A percentile compares a stretch with the other conserved stretches of the same genome.
Evolutionary conservation across 2,888 invertebrate species (phyloP).

Genomic region (Parnassius orleans): DNA sequence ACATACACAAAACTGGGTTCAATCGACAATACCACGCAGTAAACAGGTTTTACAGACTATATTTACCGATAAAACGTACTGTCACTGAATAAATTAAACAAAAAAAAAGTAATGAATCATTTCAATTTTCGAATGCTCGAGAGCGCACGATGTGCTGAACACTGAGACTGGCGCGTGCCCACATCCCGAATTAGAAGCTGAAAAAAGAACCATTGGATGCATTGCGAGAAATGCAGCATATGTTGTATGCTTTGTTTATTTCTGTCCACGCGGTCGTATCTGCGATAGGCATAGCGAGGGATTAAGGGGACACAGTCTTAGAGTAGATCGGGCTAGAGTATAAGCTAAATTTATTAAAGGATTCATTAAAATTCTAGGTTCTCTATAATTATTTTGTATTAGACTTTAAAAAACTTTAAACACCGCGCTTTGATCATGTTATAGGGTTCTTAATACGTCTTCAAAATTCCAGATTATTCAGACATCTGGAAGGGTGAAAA

Average conservation of each 20-base stretch:
- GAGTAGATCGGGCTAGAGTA: no score
- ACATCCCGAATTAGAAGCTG: slow-evolving; percentile 74
- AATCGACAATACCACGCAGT: slow-evolving; percentile 10
- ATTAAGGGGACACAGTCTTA: slow-evolving; percentile 29
- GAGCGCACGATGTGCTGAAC: slow-evolving; percentile 61
- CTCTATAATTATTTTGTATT: no score
- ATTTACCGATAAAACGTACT: slow-evolving; percentile 49
- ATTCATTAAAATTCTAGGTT: no score
- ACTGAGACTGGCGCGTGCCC: slow-evolving; percentile 71
- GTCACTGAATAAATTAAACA: slow-evolving; percentile 26
- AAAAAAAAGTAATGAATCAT: slow-evolving; percentile 34
- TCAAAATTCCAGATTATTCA: no score
- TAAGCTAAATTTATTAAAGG: no score
- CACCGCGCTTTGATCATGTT: no score
- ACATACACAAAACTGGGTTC: slow-evolving; percentile 11
- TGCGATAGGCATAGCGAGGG: slow-evolving; percentile 36
- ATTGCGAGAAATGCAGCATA: slow-evolving; percentile 71
- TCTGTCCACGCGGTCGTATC: slow-evolving; percentile 43
- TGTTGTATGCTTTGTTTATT: slow-evolving; percentile 60
- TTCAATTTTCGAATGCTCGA: slow-evolving; percentile 41
- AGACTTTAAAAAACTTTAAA: no score
- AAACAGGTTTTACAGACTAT: slow-evolving; percentile 35
- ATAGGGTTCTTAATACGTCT: no score
- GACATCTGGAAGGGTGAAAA: no score
- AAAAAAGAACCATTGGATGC: slow-evolving; percentile 65